Evolutionary conservation across 1,140 invertebrate genomes (phyloP).

Genomic region (Pseudomyrmex sp.): DNA sequence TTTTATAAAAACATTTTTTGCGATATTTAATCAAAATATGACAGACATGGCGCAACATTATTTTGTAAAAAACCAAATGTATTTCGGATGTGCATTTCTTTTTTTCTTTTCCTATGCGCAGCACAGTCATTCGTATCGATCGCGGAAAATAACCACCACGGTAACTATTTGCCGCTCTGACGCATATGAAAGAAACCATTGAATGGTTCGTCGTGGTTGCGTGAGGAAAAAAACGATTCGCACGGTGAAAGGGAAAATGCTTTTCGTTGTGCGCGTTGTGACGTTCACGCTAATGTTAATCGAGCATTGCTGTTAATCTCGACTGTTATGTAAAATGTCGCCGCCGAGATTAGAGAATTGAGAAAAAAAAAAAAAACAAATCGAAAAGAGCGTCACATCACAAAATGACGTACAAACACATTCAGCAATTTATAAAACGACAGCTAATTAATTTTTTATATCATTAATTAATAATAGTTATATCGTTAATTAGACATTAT

Average conservation of each 20-base stretch:
- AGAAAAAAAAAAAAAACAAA: constrained; percentile 5
- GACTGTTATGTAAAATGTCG: not conserved
- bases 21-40: not conserved
- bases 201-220: not conserved
- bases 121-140: constrained; percentile 43
- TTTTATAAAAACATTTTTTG: too few relatives aligned
- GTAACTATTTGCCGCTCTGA: constrained; percentile 52
- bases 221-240: constrained; percentile 17
- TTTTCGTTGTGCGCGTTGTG: not conserved
- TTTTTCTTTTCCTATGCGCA: not conserved
- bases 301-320: constrained; percentile 1
- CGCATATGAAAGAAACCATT: constrained; percentile 50
- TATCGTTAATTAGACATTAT: constrained; percentile 25
- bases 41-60: not conserved
- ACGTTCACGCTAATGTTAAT: not conserved
- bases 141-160: constrained; percentile 53
- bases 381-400: not conserved
- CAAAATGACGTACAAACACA: not conserved
- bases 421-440: not conserved
- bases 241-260: constrained; percentile 9
- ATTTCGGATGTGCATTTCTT: not conserved
- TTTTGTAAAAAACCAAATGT: not conserved
- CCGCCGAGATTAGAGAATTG: not conserved
- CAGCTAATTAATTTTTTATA: constrained; percentile 18
- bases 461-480: not conserved